A percentile compares a stretch with the other conserved stretches of the same genome.
Evolutionary conservation across 2,797 vertebrate genomes (phyloP).

Genomic region (Rhinoraja longicauda): DNA sequence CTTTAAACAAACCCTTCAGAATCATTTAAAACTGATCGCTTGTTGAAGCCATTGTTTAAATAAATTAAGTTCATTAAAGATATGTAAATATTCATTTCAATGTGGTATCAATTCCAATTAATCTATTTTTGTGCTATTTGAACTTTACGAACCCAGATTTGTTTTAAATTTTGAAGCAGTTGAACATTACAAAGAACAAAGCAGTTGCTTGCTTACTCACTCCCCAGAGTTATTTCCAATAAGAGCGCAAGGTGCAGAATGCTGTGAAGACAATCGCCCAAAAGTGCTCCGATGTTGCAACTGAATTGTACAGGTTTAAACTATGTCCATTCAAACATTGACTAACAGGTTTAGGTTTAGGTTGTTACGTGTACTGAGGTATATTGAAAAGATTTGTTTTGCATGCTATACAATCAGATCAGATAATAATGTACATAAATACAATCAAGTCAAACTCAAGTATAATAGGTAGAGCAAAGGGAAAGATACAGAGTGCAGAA

Average conservation of each 20-base stretch:
- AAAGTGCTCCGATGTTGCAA: background rate
- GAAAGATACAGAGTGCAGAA: too few species aligned
- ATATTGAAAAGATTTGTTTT: too few species aligned
- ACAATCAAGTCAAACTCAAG: too few species aligned
- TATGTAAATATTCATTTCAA: slow-evolving; percentile 17
- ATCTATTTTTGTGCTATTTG: slow-evolving; percentile 16
- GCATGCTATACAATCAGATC: too few species aligned
- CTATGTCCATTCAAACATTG: background rate
- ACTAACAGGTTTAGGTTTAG: background rate
- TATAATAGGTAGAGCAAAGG: too few species aligned
- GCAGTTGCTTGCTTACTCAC: background rate
- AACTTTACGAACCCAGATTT: slow-evolving; percentile 23
- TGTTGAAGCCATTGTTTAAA: slow-evolving; percentile 8
- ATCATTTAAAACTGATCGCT: background rate
- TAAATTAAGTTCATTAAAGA: slow-evolving; percentile 30
- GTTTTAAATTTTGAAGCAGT: background rate
- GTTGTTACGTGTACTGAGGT: background rate
- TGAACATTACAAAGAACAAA: slow-evolving; percentile 10
- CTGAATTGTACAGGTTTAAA: background rate
- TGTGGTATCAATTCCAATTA: slow-evolving; percentile 18
- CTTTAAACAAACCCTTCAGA: slow-evolving; percentile 31
- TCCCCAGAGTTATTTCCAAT: background rate
- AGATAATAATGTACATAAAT: too few species aligned
- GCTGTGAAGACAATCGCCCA: background rate
- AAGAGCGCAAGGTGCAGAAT: background rate